Percentiles rank a stretch among this genome's conserved stretches.
phyloP scores from a whole-genome alignment of 2,797 vertebrate species.

The Caiman crocodilus region DNA sequence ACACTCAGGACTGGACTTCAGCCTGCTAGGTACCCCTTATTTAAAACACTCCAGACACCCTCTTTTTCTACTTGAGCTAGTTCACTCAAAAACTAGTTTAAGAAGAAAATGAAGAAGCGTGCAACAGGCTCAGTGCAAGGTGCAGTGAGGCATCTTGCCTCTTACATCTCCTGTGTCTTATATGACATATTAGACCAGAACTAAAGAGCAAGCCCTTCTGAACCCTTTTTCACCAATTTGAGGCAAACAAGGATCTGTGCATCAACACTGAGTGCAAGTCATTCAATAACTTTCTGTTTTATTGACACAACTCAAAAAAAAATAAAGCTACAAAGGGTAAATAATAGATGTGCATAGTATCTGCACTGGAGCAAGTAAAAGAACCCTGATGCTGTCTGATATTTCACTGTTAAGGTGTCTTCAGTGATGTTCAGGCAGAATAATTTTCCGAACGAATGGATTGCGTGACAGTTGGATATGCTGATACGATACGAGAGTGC shows the following conservation, averaged over 20 bases:
- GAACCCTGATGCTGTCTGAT: conserved; percentile 70
- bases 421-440: conserved; percentile 69
- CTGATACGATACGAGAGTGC: conserved; percentile 26
- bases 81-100: not conserved
- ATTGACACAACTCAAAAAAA: conserved; percentile 64
- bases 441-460: conserved; percentile 70
- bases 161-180: not conserved
- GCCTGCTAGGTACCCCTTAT: not conserved
- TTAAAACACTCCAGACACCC: not conserved
- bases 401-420: conserved; percentile 73
- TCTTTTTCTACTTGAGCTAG: not conserved
- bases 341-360: conserved; percentile 72
- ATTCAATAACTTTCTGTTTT: conserved; percentile 61
- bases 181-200: not conserved
- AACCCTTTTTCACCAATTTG: conserved; percentile 32
- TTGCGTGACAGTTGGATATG: conserved; percentile 70
- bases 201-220: not conserved
- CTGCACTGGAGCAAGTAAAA: conserved; percentile 71
- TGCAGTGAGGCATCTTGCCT: not conserved
- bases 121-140: not conserved
- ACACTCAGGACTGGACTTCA: not conserved
- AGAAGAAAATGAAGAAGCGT: not conserved
- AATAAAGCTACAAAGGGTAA: conserved; percentile 54
- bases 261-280: conserved; percentile 57
- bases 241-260: conserved; percentile 17